Percentiles rank a stretch among this genome's conserved stretches.
phyloP scores from a whole-genome alignment of 2,113 vertebrate genomes.

The Toxostoma redivivum region DNA sequence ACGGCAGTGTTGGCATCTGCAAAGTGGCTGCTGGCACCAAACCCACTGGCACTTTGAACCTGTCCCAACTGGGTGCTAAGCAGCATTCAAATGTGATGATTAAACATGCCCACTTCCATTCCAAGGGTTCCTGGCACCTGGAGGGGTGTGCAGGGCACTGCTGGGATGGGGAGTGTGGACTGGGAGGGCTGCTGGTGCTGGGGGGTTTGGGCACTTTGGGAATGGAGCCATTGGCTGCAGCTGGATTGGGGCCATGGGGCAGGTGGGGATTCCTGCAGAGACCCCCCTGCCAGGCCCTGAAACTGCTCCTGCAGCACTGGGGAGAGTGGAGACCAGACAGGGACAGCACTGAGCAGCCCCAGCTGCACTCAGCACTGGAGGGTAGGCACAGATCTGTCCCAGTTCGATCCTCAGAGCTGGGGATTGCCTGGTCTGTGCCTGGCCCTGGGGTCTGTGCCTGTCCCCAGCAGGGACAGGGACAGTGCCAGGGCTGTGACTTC shows the following conservation, averaged over 20 bases:
- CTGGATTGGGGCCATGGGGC: rapidly evolving
- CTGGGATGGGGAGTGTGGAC: not conserved
- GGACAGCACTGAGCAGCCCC: not conserved
- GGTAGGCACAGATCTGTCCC: rapidly evolving
- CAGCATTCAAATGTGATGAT: not conserved
- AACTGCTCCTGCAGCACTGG: not conserved
- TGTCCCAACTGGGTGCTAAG: constrained; percentile 20
- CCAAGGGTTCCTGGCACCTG: not conserved
- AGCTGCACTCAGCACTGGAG: not conserved
- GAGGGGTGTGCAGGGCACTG: not conserved
- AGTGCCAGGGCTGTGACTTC: not conserved
- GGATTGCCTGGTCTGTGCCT: not conserved
- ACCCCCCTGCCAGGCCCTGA: not conserved
- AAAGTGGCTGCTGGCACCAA: constrained; percentile 1
- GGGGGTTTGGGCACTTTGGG: not conserved
- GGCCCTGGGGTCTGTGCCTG: rapidly evolving
- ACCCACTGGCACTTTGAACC: not conserved
- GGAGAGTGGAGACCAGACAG: rapidly evolving
- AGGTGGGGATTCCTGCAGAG: not conserved
- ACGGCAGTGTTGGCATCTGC: constrained; percentile 31
- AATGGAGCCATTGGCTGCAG: rapidly evolving
- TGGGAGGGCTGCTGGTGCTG: not conserved
- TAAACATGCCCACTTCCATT: not conserved
- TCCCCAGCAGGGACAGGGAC: not conserved
- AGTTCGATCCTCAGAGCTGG: not conserved